Evolutionary conservation across 1,140 invertebrate genomes (phyloP), one percentile per base, ranked within the genome.

Genomic region (Nephotettix cincticeps): DNA sequence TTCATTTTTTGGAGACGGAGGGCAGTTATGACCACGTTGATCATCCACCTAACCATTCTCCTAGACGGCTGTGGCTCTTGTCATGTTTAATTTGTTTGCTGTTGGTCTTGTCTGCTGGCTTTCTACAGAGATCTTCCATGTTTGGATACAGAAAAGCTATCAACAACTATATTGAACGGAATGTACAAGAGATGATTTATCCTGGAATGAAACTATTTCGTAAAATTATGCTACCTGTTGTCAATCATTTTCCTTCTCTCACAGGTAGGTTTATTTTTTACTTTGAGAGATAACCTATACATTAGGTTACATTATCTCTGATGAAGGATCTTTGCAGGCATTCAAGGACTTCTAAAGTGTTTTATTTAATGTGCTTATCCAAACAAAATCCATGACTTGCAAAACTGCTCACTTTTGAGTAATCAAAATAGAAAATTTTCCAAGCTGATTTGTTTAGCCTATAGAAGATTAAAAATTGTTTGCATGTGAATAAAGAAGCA

Each of bases 161-260:
- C 0, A 82, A 87, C 61, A 85, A 81, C 76, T 80, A 84, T 72
- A 71, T 89, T 68, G 77, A 87, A 68, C 85, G 88, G 75, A 86
- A 89, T 80, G 76, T 89, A 32, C 89, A 90, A 81, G 87, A 88
- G 76, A 86, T 85, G 75, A 89, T 91, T 77, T 90, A 90, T 83
- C 88, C 89, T 25, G 85, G 84, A 32, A 84, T 90, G 76, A 84
- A 85, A 72, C 66, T 86, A 4, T 78, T 89, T 32, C 82, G 89
- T 68, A 83, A 86, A 76, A 65, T 86, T n/a, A 85, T 88, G 54
- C 81, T 91, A 56, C 88, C 88, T 17, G 73, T 90, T 54, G 83
- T 90, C 71, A 81, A 83, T 65, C 76, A 79, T 66, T 89, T 87
- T 79, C 87, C 88, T 54, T 81, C 82, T n/a, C 74, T 90, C 68